Base-by-base conservation (phyloP, 1,140 invertebrate species). In the Chymomyza costata region DNA sequence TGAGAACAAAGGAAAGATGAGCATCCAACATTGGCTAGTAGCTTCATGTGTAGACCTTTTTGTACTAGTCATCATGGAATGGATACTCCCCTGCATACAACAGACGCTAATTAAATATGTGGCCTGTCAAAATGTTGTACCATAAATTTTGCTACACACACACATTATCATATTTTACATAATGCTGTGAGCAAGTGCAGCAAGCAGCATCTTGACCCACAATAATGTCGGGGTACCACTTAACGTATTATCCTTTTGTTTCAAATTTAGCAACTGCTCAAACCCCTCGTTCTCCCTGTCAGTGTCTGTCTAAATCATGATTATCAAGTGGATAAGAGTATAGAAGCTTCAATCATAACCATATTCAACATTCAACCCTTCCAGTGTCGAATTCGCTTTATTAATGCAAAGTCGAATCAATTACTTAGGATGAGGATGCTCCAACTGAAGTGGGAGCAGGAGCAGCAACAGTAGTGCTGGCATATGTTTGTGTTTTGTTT, bases 41-140 rank as follows among this genome's bases (percentile, higher is more conserved):
- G 15, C 25, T 21, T 37, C n/a, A 44, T 15, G 18, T 6, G 1
- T 13, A 10, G 3, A 34, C 11, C 32, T 34, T 8, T 13, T 5
- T 3, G n/a, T 3, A 6, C 15, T 16, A 6, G 35, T 17, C 13
- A 13, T n/a, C n/a, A 10, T 10, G 3, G 6, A 34, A 34, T n/a
- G 11, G 32, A 8, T n/a, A 3, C 11, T 10, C 13, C 14, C 8
- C 18, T 19, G 32, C 34, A 34, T 10, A 15, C 34, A 44, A 19
- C 18, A 54, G 43, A 52, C 31, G 60, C 60, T 63, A 63, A 63
- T 63, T 63, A 63, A 63, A 59, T 63, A 59, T 58, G 49, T 59
- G 44, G 49, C 44, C 41, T 53, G 55, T 48, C 47, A 49, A 35
- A 56, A 37, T 35, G 28, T 32, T 41, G n/a, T 31, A 34, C 7